Evolutionary conservation across 2,113 vertebrate species (phyloP).

Genomic region (Tiliqua scincoides): DNA sequence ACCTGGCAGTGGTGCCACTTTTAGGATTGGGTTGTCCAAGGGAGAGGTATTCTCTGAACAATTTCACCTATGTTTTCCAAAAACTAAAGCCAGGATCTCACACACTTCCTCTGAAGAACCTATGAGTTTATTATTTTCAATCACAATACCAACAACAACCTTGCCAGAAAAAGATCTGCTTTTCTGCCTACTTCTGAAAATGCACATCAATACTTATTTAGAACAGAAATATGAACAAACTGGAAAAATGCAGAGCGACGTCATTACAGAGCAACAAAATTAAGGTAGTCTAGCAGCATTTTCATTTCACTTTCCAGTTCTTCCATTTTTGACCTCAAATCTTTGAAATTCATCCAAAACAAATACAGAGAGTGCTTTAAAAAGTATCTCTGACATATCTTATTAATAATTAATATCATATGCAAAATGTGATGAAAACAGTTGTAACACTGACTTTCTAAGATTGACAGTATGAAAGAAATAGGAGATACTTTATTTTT

Average conservation of each 20-base stretch:
- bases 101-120: conserved; percentile 3
- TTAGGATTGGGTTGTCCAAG: no score
- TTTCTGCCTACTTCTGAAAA: conserved; percentile 49
- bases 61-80: background rate
- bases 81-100: background rate
- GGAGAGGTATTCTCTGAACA: background rate
- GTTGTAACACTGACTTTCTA: background rate
- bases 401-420: background rate
- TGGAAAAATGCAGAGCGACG: conserved; percentile 14
- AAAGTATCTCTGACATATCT: background rate
- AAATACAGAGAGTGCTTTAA: background rate
- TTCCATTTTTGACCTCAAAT: background rate
- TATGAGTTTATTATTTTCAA: conserved; percentile 38
- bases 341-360: background rate
- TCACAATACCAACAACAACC: conserved; percentile 10
- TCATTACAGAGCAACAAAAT: background rate
- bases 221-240: conserved; percentile 10
- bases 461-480: background rate
- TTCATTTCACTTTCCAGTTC: background rate
- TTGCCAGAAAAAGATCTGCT: background rate
- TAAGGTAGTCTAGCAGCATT: background rate
- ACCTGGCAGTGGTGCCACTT: no score
- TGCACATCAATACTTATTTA: conserved; percentile 39
- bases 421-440: background rate
- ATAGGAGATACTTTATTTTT: background rate